phyloP scores from a whole-genome alignment of 2,888 invertebrate genomes.

The Alloplasta piceator region DNA sequence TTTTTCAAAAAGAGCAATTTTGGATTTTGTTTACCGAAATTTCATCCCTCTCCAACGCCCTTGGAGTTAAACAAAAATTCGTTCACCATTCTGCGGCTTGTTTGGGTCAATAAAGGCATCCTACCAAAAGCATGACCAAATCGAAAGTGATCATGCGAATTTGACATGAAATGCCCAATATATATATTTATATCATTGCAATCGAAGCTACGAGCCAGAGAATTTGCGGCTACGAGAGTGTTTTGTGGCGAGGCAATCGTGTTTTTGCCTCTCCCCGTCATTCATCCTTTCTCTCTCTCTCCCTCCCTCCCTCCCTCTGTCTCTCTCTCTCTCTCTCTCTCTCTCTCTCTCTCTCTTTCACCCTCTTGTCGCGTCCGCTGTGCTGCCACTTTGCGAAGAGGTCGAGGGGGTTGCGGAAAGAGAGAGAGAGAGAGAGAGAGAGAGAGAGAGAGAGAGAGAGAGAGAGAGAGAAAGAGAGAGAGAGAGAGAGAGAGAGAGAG shows the following conservation, averaged over 20 bases:
- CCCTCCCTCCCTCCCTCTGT: constrained; percentile 17
- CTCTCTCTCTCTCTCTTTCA: constrained; percentile 2
- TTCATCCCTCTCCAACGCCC: too few species aligned
- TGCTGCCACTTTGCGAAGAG: constrained; percentile 52
- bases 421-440: constrained; percentile 25
- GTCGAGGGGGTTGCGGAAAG: constrained; percentile 45
- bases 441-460: constrained; percentile 21
- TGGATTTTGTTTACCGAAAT: too few species aligned
- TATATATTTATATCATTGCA: too few species aligned
- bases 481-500: constrained; percentile 1
- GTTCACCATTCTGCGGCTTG: too few species aligned
- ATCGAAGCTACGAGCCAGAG: constrained; percentile 23
- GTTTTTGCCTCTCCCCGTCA: constrained; percentile 32
- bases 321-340: constrained; percentile 27
- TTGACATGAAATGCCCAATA: too few species aligned
- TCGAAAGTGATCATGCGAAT: too few species aligned
- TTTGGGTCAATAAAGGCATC: too few species aligned
- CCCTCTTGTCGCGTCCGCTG: constrained; percentile 11
- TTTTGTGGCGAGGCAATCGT: constrained; percentile 50
- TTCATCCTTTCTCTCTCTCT: constrained; percentile 6
- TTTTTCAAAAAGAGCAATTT: too few species aligned
- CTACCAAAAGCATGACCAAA: too few species aligned
- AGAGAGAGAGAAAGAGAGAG: constrained; percentile 25
- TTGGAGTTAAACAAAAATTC: too few species aligned
- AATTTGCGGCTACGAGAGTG: constrained; percentile 42